Base-by-base conservation (phyloP, 2,888 invertebrate genomes). In the Watsonalla cultraria region DNA sequence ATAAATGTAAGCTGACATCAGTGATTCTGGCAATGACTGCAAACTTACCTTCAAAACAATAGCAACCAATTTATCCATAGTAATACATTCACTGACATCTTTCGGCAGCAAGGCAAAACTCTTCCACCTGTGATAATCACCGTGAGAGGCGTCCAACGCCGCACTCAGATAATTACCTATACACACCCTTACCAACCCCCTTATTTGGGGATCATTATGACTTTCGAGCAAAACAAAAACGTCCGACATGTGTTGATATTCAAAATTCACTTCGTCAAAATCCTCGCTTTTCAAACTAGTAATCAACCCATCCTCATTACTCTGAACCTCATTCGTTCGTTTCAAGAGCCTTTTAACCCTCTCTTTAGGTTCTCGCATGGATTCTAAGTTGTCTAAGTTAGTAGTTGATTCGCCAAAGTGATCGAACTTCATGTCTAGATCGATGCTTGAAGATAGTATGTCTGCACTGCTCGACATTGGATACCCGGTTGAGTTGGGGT, bases 141-240 rank as follows among this genome's bases (percentile, higher is more conserved):
- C 92, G 54, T 92, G 90, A 2, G 92, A 90, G 53, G 91, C 76
- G 52, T 91, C 86, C 54, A 94, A 83, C 0, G 93, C 92, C 0
- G 94, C 84, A 52, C 91, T 91, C 61, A 96, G 82, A 74, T 95
- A 94, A 66, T 91, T 92, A 0, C 95, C 94, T 53, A 95, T 90
- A 63, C 96, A 87, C 6, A 93, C 85, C 56, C 95, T 92, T 0
- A 94, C 90, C 54, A 94, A 90, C 8, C 97, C 97, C 66, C 96
- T 91, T 45, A 97, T 91, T 76, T 97, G 96, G 0, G 96, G 97
- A 82, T 97, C 97, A 48, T 90, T 84, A 79, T 97, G 97, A 59
- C 91, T 86, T 45, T 93, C 92, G 62, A 94, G 94, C 39, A 95
- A 79, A 39, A 72, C 60, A 60, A 96, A 87, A 15, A 96, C 79